Evolutionary conservation across 2,888 invertebrate genomes (phyloP), one percentile per base, ranked within the genome.

Genomic region (Drosophila parthenogenetica): DNA sequence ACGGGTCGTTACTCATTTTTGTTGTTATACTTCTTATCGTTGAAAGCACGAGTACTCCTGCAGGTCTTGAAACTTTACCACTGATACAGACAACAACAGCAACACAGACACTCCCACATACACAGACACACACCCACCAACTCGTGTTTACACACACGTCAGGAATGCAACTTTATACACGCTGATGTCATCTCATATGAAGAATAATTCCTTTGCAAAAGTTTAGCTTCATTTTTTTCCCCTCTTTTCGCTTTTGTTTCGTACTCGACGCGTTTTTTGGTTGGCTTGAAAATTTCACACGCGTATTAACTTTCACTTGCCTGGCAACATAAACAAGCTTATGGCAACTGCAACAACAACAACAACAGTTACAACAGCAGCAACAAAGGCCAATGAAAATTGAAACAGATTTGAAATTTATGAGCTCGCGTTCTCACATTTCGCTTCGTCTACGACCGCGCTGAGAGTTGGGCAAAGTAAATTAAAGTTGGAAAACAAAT

Each of bases 321-420:
- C 49, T 50, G 68, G 69, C 68, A 85, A 73, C 76, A 73, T 79
- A 86, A 88, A 77, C 76, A 80, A 71, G 87, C 83, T 88, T 86
- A 73, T 51, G 51, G 32, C 51, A 64, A 49, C 63, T 54, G 32
- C 68, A 67, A 17, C 67, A 74, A 17, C 40, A 69, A 16, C 29
- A 60, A 11, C 25, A 25, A 25, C 25, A 25, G 25, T 7, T 7
- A 5, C 25, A 5, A 25, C 25, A 25, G 7, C 29, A 29, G 42
- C 51, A 71, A 58, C 17, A 50, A 54, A 66, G 54, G 66, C 72
- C 79, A 77, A 74, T 72, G 80, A 78, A 86, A 83, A 77, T 80
- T 78, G 68, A 88, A 83, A 75, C 72, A 79, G 84, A 86, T 85
- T 88, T 77, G 58, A 72, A 77, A 83, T 88, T 87, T 86, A 88